Evolutionary conservation across 1,140 invertebrate genomes (phyloP).

Genomic region (Halictus rubicundus): DNA sequence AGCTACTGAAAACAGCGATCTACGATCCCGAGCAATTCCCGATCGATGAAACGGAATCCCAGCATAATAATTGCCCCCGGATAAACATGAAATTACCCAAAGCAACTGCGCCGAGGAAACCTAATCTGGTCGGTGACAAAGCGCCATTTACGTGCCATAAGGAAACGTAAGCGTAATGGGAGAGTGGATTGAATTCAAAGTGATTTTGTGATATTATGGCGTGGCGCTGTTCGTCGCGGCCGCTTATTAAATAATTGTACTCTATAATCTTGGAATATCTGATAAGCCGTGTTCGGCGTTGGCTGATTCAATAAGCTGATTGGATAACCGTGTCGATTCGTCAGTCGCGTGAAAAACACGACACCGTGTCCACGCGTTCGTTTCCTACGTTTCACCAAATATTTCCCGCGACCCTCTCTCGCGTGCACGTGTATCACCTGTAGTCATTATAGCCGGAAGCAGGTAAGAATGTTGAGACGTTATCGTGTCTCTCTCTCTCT

Average conservation of each 20-base stretch:
- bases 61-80: no score
- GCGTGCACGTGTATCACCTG: no score
- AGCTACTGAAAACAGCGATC: no score
- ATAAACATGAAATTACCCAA: no score
- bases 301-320: constrained; percentile 3
- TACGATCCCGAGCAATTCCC: no score
- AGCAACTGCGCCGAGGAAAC: no score
- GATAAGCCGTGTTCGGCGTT: constrained; percentile 51
- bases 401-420: no score
- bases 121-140: no score
- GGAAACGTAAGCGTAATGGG: no score
- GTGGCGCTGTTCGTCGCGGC: constrained; percentile 54
- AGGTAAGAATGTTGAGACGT: background rate
- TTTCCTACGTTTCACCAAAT: background rate
- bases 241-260: constrained; percentile 67
- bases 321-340: constrained; percentile 24
- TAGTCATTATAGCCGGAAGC: background rate
- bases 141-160: no score
- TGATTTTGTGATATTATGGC: background rate
- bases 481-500: background rate
- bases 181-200: background rate
- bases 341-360: constrained; percentile 58
- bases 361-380: constrained; percentile 22
- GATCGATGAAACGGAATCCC: no score
- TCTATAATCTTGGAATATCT: constrained; percentile 66